Conservation (phyloP, 2,797 vertebrate genomes). For the Intellagama lesueurii region DNA sequence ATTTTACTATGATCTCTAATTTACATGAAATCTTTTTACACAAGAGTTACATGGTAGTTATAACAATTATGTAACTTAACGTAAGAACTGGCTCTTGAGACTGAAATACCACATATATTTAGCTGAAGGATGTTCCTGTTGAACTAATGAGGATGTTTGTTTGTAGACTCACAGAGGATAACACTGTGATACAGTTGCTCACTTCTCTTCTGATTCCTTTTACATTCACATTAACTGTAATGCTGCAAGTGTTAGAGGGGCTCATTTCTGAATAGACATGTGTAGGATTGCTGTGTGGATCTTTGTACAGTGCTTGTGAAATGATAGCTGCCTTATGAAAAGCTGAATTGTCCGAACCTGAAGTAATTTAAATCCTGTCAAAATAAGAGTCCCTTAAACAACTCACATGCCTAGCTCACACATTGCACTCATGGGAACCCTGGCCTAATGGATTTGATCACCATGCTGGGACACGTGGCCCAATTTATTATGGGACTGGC, state of each 20-base stretch:
- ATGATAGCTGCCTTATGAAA: not conserved
- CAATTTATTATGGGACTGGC: not conserved
- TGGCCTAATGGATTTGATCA: not conserved
- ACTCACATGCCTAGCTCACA: not conserved
- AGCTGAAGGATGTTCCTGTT: not conserved
- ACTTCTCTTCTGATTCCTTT: not conserved
- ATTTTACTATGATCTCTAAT: slow-evolving; percentile 7
- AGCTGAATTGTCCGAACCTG: not conserved
- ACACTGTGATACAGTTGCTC: too few species aligned
- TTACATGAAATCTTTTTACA: not conserved
- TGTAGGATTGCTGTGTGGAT: not conserved
- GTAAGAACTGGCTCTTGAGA: not conserved
- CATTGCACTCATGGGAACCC: not conserved
- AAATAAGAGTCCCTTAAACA: not conserved
- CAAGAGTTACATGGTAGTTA: slow-evolving; percentile 32
- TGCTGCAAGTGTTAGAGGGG: not conserved
- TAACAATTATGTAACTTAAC: not conserved
- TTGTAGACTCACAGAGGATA: not conserved
- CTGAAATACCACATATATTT: not conserved
- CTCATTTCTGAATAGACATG: not conserved
- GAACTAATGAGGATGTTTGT: not conserved
- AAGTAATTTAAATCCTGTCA: not conserved
- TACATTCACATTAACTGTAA: not conserved
- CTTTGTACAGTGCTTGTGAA: not conserved
- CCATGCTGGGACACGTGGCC: not conserved